These are phyloP conservation scores for Hypotaenidia philippensis DNA, from an alignment of 2,797 vertebrate genomes.

Conservation along the genomic window DNA sequence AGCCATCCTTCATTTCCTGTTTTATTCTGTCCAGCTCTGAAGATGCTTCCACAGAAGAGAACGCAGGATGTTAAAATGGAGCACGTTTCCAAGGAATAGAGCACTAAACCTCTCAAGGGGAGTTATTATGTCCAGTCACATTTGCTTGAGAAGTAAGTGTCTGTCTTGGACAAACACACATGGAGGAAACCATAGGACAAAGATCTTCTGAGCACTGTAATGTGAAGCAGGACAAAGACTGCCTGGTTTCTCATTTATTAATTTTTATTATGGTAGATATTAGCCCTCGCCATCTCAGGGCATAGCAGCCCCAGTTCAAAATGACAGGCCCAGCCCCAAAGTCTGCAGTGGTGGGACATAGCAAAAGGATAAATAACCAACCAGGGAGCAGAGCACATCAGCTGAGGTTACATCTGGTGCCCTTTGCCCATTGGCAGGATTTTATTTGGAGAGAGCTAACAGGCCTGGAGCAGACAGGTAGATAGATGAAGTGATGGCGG, in stretches of 20 bases:
- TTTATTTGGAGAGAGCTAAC: neutral
- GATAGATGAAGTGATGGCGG: neutral
- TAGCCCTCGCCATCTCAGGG: neutral
- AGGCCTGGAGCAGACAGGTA: neutral
- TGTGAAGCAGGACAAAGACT: neutral
- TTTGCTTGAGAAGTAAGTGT: neutral
- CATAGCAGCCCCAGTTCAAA: neutral
- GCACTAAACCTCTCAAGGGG: neutral
- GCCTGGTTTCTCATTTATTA: neutral
- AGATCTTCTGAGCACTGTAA: neutral
- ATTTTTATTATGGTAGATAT: neutral
- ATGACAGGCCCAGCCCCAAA: neutral
- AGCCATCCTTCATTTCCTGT: neutral
- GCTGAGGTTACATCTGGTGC: neutral
- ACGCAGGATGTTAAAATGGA: neutral
- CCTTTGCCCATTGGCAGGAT: neutral
- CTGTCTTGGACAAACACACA: neutral
- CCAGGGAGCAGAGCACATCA: rapidly evolving
- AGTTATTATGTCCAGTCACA: neutral
- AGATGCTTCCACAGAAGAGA: neutral
- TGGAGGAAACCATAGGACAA: neutral
- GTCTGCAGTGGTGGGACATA: neutral
- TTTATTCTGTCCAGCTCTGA: slow-evolving; percentile 1
- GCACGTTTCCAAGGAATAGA: neutral
- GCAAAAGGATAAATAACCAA: neutral